Evolutionary conservation across 1,140 invertebrate species (phyloP).

Genomic region (Drosophila baimaii): DNA sequence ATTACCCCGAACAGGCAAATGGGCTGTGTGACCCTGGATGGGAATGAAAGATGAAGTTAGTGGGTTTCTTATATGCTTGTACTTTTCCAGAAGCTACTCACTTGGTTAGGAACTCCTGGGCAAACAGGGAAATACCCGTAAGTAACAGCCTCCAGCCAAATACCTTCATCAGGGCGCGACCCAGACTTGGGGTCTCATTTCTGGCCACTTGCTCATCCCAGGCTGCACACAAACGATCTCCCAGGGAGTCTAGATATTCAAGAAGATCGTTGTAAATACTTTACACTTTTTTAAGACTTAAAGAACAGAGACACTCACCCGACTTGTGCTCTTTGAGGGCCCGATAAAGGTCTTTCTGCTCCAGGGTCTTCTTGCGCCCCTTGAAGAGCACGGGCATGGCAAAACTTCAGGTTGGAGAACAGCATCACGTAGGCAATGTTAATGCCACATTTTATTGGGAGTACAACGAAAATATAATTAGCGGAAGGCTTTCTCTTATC

Average conservation of each 20-base stretch:
- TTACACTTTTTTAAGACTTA: neutral
- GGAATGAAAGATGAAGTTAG: fast-evolving
- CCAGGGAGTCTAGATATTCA: conserved; percentile 54
- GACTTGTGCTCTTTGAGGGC: conserved; percentile 86
- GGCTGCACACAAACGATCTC: conserved; percentile 62
- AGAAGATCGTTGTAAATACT: neutral
- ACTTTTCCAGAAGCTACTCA: neutral
- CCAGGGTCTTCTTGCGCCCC: conserved; percentile 85
- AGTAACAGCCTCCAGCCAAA: conserved; percentile 59
- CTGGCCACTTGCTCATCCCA: conserved; percentile 66
- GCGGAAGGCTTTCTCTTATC: conserved; percentile 19
- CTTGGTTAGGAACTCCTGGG: conserved; percentile 66
- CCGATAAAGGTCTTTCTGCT: conserved; percentile 86
- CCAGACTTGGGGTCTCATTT: conserved; percentile 56
- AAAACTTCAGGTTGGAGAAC: conserved; percentile 70
- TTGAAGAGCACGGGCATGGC: conserved; percentile 85
- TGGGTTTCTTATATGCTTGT: neutral
- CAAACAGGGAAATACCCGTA: conserved; percentile 34
- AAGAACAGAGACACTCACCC: conserved; percentile 37
- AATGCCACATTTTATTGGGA: conserved; percentile 26
- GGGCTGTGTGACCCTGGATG: conserved; percentile 61
- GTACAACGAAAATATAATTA: conserved; percentile 46
- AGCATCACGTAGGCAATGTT: conserved; percentile 30
- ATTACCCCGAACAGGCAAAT: conserved; percentile 67
- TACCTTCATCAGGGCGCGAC: conserved; percentile 48